Conservation (phyloP, 2,797 vertebrate genomes). For the Peromyscus eremicus region DNA sequence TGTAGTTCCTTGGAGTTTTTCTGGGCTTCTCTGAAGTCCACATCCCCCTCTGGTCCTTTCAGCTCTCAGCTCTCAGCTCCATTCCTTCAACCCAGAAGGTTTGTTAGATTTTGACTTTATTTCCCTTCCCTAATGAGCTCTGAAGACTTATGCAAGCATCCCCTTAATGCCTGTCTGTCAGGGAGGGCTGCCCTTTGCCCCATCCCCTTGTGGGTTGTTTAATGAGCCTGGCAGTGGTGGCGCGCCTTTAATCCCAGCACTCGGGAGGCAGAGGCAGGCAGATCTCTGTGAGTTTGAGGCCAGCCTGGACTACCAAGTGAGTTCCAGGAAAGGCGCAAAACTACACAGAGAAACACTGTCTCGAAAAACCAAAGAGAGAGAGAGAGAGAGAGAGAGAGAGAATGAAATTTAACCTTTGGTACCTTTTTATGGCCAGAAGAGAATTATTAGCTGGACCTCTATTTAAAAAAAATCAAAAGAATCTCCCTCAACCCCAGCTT, state of each 20-base stretch:
- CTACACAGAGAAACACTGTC: no score
- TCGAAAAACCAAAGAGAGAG: no score
- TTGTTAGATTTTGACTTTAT: not conserved
- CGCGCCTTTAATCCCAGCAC: no score
- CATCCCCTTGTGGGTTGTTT: not conserved
- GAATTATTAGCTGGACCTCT: not conserved
- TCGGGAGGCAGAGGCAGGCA: no score
- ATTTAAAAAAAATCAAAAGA: not conserved
- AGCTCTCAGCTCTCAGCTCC: not conserved
- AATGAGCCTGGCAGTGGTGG: no score
- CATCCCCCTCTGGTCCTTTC: not conserved
- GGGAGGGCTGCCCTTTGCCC: not conserved
- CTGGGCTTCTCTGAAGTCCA: not conserved
- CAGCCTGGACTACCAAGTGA: no score
- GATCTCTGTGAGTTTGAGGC: no score
- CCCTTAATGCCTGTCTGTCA: not conserved
- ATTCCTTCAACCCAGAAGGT: not conserved
- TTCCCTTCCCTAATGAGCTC: not conserved
- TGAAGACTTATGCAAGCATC: not conserved
- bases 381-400: not conserved
- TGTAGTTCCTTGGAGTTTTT: not conserved
- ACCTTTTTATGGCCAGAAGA: not conserved
- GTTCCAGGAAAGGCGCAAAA: no score
- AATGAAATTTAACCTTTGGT: not conserved
- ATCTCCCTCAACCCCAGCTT: slow-evolving; percentile 8